Evolutionary conservation across 2,888 invertebrate genomes (phyloP), one percentile per base, ranked within the genome.

Genomic region (Cataglyphis livida): DNA sequence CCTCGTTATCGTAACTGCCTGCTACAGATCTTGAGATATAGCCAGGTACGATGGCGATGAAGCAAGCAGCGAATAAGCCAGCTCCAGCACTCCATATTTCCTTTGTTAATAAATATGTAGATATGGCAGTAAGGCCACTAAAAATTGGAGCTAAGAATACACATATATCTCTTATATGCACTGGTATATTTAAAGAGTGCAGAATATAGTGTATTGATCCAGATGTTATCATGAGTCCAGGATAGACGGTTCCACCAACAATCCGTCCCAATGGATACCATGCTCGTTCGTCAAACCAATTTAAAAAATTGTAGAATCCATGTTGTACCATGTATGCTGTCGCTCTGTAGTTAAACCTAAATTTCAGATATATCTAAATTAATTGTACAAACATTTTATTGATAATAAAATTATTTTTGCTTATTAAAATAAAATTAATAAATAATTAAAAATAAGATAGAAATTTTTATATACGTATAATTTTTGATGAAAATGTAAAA

Each of bases 281-380:
- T 74, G 99, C 99, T 92, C 99, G 96, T 94, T 99, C 99, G 95
- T 99, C 99, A 94, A 99, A 99, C 99, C 99, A 99, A 95, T 99
- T 99, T 87, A 99, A 95, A 95, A 99, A 99, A 94, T 99, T 98
- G 95, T 99, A 99, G 95, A 98, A 99, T 48, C 99, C 99, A 97
- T 99, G 98, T 95, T 99, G 97, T 38, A 99, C 99, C 99, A 99
- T 99, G 94, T 99, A 98, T 25, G 99, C 99, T 9, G 99, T 99
- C 0, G 99, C 98, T 93, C 99, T 97, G 95, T 99, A 99, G 95
- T 99, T 99, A 95, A 99, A 99, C 98, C 98, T 98, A 94, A 62
- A 75, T 82, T 59, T n/a, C 38, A 48, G 61, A 59, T 62, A 75
- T 64, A 15, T 75, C 28, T 76, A 32, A 12, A 41, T 44, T 7